phyloP scores from a whole-genome alignment of 2,888 invertebrate genomes.

The Erebia epiphron region DNA sequence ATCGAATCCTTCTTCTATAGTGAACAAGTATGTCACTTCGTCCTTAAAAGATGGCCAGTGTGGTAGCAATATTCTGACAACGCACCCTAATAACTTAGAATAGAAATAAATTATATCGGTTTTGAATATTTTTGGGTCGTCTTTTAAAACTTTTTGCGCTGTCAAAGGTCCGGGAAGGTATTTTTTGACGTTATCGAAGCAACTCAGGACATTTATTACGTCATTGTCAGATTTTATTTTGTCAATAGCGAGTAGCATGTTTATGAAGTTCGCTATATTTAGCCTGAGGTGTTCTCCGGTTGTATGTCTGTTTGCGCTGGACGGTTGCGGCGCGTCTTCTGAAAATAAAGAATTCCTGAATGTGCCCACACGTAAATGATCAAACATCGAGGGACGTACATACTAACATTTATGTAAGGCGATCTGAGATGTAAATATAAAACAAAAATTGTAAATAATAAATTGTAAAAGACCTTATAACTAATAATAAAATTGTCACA shows the following conservation, averaged over 20 bases:
- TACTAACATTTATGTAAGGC: conserved; percentile 27
- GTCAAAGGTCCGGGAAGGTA: conserved; percentile 84
- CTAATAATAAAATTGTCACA: neutral
- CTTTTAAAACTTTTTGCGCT: conserved; percentile 84
- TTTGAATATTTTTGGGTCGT: conserved; percentile 66
- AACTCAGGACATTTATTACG: conserved; percentile 48
- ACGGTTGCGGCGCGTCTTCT: conserved; percentile 44
- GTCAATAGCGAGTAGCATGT: conserved; percentile 54
- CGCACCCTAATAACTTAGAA: conserved; percentile 72
- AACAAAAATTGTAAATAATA: too few relatives aligned
- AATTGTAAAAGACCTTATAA: too few relatives aligned
- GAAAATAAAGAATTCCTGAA: conserved; percentile 73
- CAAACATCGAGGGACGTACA: conserved; percentile 42
- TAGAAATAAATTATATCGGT: conserved; percentile 72
- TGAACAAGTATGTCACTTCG: conserved; percentile 70
- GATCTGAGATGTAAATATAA: neutral
- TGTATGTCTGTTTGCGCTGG: conserved; percentile 12
- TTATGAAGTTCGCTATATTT: conserved; percentile 56
- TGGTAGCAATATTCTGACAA: conserved; percentile 76
- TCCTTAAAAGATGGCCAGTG: conserved; percentile 83
- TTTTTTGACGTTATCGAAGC: conserved; percentile 44
- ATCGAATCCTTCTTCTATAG: conserved; percentile 78
- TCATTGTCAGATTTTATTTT: conserved; percentile 60
- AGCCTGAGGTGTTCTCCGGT: conserved; percentile 40
- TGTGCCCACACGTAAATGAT: conserved; percentile 73